Conservation (phyloP, 2,888 invertebrate genomes). For the Mythimna impura region DNA sequence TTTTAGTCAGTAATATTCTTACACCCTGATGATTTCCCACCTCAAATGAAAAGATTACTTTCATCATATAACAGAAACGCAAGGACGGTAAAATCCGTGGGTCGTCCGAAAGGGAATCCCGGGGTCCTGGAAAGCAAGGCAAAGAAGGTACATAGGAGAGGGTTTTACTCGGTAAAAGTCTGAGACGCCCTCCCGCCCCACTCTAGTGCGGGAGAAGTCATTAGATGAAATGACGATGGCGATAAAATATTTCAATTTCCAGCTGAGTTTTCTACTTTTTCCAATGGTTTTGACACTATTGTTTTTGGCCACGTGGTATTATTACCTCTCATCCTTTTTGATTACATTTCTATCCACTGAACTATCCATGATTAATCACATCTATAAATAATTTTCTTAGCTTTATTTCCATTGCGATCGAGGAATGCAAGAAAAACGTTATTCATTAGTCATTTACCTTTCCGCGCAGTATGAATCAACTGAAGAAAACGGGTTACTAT, state of each 20-base stretch:
- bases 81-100: no score
- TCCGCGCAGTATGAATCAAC: constrained; percentile 35
- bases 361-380: constrained; percentile 38
- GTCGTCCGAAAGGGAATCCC: no score
- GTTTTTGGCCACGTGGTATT: constrained; percentile 24
- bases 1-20: no score
- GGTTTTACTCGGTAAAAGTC: no score
- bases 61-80: no score
- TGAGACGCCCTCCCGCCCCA: no score
- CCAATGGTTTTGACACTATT: constrained; percentile 20
- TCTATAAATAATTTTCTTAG: constrained; percentile 38
- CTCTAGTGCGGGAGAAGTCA: no score
- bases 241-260: background rate
- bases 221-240: no score
- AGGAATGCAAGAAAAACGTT: constrained; percentile 49
- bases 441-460: constrained; percentile 37
- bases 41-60: no score
- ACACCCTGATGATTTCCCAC: no score
- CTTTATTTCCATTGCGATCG: constrained; percentile 37
- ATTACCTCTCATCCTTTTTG: background rate
- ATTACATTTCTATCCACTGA: constrained; percentile 10
- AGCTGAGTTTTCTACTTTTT: background rate
- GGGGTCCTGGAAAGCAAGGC: no score
- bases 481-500: constrained; percentile 38
- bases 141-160: no score